A percentile compares a stretch with the other conserved stretches of the same genome.
These are phyloP conservation scores for Dissostichus mawsoni DNA, from an alignment of 2,113 vertebrate species.

Conservation along the genomic window DNA sequence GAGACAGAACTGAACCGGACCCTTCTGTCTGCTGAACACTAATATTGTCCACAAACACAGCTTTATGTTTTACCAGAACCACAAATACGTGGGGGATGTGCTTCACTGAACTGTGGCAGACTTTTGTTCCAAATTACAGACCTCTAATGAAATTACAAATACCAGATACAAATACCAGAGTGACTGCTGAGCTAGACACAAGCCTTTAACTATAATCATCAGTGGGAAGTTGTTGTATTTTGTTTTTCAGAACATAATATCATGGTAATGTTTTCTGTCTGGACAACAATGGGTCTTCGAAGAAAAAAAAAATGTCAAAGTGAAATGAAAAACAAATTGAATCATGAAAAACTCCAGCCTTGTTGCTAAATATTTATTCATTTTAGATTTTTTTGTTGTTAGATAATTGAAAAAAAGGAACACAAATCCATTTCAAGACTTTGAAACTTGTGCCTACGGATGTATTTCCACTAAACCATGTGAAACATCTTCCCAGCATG, in stretches of 20 bases:
- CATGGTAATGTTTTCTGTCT: constrained; percentile 59
- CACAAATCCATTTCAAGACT: constrained; percentile 30
- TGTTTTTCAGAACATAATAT: constrained; percentile 67
- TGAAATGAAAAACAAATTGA: constrained; percentile 53
- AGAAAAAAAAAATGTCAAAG: constrained; percentile 26
- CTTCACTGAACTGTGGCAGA: constrained; percentile 78
- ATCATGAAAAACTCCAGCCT: constrained; percentile 7
- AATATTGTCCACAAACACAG: constrained; percentile 74
- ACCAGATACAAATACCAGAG: constrained; percentile 71
- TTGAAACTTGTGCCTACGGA: constrained; percentile 61
- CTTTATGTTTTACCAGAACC: constrained; percentile 73
- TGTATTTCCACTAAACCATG: constrained; percentile 63
- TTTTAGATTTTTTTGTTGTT: constrained; percentile 27
- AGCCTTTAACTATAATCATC: constrained; percentile 70
- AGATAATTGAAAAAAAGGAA: constrained; percentile 22
- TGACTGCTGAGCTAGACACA: constrained; percentile 68
- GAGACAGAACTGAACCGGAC: constrained; percentile 58
- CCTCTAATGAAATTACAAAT: constrained; percentile 80
- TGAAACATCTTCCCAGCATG: constrained; percentile 68
- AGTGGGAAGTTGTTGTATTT: constrained; percentile 67
- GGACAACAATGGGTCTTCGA: constrained; percentile 46
- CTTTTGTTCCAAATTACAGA: constrained; percentile 74
- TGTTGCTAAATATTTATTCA: constrained; percentile 14
- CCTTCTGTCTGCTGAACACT: constrained; percentile 63
- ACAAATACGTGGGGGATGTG: constrained; percentile 74